A percentile compares a stretch with the other conserved stretches of the same genome.
Evolutionary conservation across 2,797 vertebrate genomes (phyloP).

Genomic region (Leptatherina wallacei): DNA sequence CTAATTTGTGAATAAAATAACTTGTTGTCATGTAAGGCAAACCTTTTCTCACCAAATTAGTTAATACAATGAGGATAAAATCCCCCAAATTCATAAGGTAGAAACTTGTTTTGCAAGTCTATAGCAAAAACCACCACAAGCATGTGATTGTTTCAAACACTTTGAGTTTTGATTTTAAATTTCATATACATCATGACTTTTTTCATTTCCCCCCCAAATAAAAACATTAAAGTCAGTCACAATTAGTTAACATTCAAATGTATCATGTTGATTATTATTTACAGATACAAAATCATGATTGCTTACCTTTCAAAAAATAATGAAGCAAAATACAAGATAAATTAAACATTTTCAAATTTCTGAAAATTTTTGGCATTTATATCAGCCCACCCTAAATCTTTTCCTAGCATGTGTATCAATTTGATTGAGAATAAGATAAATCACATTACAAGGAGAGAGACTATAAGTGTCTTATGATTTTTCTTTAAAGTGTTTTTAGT

Average conservation of each 20-base stretch:
- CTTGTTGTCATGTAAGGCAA: background rate
- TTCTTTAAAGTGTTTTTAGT: slow-evolving; percentile 28
- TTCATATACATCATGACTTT: too few species aligned
- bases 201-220: too few species aligned
- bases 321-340: background rate
- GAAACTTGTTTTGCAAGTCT: background rate
- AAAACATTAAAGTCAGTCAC: too few species aligned
- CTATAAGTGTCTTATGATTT: slow-evolving; percentile 34
- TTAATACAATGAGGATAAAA: slow-evolving; percentile 7
- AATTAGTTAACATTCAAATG: background rate
- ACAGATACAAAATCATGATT: background rate
- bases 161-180: too few species aligned
- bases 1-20: background rate
- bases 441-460: background rate
- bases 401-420: slow-evolving; percentile 1
- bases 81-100: background rate
- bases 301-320: background rate
- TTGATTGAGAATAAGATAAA: slow-evolving; percentile 1
- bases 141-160: background rate
- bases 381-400: background rate
- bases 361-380: background rate
- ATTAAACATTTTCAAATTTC: background rate
- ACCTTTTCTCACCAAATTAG: background rate
- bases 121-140: background rate
- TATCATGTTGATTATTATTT: background rate